Evolutionary conservation across 2,113 vertebrate species (phyloP), one percentile per base, ranked within the genome.

Genomic region (Bos javanicus): DNA sequence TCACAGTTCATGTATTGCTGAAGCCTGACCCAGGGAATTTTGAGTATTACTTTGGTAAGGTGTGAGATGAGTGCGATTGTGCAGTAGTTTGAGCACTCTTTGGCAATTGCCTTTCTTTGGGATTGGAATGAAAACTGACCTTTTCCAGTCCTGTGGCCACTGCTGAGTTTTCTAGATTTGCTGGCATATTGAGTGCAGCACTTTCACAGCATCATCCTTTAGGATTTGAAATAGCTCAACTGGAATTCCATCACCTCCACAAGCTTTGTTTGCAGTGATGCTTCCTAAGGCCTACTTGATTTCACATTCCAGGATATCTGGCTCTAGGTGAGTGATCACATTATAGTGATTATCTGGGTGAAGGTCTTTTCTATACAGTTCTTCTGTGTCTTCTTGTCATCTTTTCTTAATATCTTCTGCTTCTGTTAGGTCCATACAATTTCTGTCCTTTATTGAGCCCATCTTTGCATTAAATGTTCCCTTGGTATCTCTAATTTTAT

Each of bases 251-350:
- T 67, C 62, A 17, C 62, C 7, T n/a, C 15, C 16, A 64, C 30
- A 19, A 64, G 16, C 3, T 8, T 64, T 64, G 15, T n/a, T 64
- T 1, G 0, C 0, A 17, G 62, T 64, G 62, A 64, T 67, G 62
- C 62, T n/a, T 64, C 15, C 33, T 67, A 67, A 64, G 7, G 33
- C 30, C 33, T 16, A n/a, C 62, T 67, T 64, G 62, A n/a, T 15
- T 67, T 67, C 62, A 67, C 62, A n/a, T 67, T 67, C 16, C 7
- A 67, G 33, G 33, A 19, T n/a, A 16, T 67, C 16, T 67, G 16
- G 62, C 33, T n/a, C 33, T 67, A n/a, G 33, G 16, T 67, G 33
- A 67, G 7, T 67, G 16, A 67, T n/a, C 33, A 67, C 62, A 67
- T 17, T 33, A n/a, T n/a, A 3, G 0, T 67, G 33, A 67, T 64